These are phyloP conservation scores for Protomyctophum bolini DNA, from an alignment of 2,113 vertebrate species.

Conservation along the genomic window DNA sequence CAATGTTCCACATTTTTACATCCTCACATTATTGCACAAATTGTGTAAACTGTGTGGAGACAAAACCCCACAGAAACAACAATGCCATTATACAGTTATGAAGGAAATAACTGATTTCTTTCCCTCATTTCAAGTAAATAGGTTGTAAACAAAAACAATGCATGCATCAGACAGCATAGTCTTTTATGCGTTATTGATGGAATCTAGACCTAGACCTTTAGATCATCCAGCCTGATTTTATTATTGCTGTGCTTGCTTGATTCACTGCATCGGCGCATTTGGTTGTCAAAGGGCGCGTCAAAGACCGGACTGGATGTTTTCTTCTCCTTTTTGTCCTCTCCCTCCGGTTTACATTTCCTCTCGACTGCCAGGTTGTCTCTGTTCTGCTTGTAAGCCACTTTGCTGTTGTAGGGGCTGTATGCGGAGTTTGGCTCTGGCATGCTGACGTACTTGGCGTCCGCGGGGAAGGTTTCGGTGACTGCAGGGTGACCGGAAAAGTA, in stretches of 20 bases:
- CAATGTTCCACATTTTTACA: too few relatives aligned
- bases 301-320: conserved; percentile 57
- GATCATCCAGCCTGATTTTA: conserved; percentile 76
- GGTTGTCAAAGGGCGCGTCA: conserved; percentile 58
- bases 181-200: neutral
- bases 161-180: neutral
- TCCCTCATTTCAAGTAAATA: conserved; percentile 7
- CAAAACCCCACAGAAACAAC: too few relatives aligned
- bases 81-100: too few relatives aligned
- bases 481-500: conserved; percentile 67
- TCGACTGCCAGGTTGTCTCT: conserved; percentile 81
- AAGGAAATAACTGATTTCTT: too few relatives aligned
- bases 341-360: conserved; percentile 68
- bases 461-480: conserved; percentile 57
- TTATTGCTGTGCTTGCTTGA: conserved; percentile 79
- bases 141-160: conserved; percentile 45
- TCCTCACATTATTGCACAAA: too few relatives aligned
- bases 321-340: conserved; percentile 51
- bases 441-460: conserved; percentile 72
- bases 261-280: conserved; percentile 70
- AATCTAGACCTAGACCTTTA: conserved; percentile 74
- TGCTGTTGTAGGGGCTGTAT: conserved; percentile 75
- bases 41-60: too few relatives aligned
- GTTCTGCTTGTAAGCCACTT: conserved; percentile 81
- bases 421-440: conserved; percentile 65